Evolutionary conservation across 2,888 invertebrate genomes (phyloP), one percentile per base, ranked within the genome.

Genomic region (Linhomoeus sp.): DNA sequence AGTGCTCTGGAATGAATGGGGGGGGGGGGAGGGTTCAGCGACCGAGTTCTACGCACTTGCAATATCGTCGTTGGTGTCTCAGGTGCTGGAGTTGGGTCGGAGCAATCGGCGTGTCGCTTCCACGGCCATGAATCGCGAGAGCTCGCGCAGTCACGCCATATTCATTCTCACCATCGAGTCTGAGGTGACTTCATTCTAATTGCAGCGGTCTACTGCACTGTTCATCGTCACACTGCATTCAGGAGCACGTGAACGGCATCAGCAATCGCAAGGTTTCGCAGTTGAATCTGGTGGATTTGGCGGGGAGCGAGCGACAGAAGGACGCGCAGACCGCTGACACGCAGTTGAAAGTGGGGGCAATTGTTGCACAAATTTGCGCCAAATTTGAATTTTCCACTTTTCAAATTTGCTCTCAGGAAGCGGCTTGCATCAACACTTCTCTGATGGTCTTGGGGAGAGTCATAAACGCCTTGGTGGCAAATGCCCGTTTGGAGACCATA

Each of bases 281-380:
- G 64, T 57, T 69, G 39, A 66, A 69, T 51, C 56, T 69, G n/a
- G 68, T 69, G 2, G 69, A 69, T 54, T 52, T 69, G 45, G 69
- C 69, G 17, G 69, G 69, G 1, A 66, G 65, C 44, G 69, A 69
- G 51, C 52, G 68, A 41, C 67, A 68, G 52, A 62, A 63, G 38
- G 65, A 68, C 49, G 64, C 68, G 1, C 55, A 63, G 42, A 57
- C 67, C 1, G 54, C 52, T 1, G 68, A 67, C 3, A 52, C 59
- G 7, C 54, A 66, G 14, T 53, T 69, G 17, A 68, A 67, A 60
- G 65, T 64, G 41, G 25, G 49, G 43, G 7, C 36, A 17, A 42
- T 17, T 29, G 7, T 12, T 12, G 7, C 29, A 5, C 29, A 5
- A 5, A 5, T 12, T 12, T 12, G 7, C 12, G 5, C 29, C 29